Conservation (phyloP, 2,797 vertebrate genomes). For the Poecilia gillii region DNA sequence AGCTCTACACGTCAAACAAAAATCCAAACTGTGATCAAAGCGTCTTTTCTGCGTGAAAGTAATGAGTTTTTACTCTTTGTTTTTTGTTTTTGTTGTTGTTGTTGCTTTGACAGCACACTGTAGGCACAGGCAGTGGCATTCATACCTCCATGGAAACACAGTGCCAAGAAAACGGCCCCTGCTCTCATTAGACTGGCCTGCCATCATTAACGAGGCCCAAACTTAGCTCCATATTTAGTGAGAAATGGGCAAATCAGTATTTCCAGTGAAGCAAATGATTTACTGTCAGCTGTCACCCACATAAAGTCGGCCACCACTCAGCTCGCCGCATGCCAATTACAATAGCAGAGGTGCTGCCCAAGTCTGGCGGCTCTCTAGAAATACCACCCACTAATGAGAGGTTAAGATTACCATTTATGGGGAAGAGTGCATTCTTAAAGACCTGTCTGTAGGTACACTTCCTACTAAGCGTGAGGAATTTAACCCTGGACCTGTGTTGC, state of each 20-base stretch:
- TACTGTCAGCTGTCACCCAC: conserved; percentile 55
- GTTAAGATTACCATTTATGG: conserved; percentile 16
- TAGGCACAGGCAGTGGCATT: neutral
- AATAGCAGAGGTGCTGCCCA: conserved; percentile 30
- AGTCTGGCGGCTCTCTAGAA: conserved; percentile 27
- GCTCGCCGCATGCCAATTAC: conserved; percentile 38
- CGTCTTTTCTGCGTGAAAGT: neutral
- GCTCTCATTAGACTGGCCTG: conserved; percentile 16
- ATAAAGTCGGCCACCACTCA: conserved; percentile 43
- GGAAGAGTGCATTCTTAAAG: conserved; percentile 19
- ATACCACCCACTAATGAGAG: conserved; percentile 42
- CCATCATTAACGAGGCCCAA: conserved; percentile 15
- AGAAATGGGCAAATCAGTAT: conserved; percentile 33
- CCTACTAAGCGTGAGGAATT: neutral
- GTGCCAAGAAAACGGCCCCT: neutral
- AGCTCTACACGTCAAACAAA: neutral
- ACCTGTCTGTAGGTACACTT: neutral
- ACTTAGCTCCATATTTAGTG: conserved; percentile 26
- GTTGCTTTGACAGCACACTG: neutral
- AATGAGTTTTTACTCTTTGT: neutral
- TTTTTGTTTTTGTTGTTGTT: too few relatives aligned
- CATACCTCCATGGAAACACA: conserved; percentile 9
- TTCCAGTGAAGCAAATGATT: conserved; percentile 45
- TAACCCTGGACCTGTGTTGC: neutral
- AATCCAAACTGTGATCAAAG: neutral